Conservation (phyloP, 2,797 vertebrate species). For the Spatula clypeata region DNA sequence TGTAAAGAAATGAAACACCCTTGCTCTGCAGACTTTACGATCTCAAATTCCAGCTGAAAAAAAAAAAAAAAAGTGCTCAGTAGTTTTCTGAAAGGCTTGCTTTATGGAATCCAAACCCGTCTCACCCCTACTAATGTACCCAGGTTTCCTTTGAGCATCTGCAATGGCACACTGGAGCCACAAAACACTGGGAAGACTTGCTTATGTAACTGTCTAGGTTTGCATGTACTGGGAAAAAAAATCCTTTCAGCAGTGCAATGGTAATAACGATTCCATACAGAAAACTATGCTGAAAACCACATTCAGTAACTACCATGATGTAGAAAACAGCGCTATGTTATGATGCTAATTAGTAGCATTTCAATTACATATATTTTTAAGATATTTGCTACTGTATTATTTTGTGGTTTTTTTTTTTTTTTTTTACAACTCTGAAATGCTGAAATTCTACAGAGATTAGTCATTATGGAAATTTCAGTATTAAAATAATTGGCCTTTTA, state of each 20-base stretch:
- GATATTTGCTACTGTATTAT: neutral
- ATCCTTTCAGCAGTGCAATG: fast-evolving
- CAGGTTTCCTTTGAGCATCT: slow-evolving; percentile 12
- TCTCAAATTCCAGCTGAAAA: neutral
- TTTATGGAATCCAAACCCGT: neutral
- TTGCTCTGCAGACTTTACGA: neutral
- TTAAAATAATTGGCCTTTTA: neutral
- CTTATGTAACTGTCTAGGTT: slow-evolving; percentile 13
- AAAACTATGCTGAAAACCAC: neutral
- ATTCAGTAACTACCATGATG: fast-evolving
- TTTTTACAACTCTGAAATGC: neutral
- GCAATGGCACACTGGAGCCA: slow-evolving; percentile 13
- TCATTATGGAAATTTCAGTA: neutral
- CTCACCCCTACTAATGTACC: neutral
- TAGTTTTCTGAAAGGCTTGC: neutral
- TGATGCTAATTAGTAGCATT: neutral
- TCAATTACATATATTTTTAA: neutral
- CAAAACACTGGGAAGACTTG: neutral
- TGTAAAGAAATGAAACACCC: neutral
- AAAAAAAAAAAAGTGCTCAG: neutral
- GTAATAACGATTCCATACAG: neutral
- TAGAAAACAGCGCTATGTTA: neutral
- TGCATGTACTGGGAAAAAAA: neutral
- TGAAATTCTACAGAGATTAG: neutral
- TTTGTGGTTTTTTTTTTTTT: too few species aligned